These are phyloP conservation scores for Odobenus rosmarus DNA, from an alignment of 2,113 vertebrate species.

Conservation along the genomic window DNA sequence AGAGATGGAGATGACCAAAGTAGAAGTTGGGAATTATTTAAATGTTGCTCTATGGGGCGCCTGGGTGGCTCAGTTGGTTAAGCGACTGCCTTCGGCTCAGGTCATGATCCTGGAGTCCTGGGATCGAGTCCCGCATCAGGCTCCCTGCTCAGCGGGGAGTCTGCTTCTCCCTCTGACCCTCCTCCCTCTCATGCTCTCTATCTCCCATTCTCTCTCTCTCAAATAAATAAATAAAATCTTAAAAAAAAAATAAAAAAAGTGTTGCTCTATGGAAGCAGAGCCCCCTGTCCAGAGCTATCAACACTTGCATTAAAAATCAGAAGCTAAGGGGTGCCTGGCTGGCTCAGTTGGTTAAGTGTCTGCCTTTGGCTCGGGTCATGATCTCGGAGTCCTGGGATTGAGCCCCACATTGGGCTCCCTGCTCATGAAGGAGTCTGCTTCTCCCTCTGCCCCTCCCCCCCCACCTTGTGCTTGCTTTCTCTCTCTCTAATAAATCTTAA, in stretches of 20 bases:
- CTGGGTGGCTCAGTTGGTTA: no score
- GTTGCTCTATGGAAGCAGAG: background rate
- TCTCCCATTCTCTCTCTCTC: no score
- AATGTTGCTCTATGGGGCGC: background rate
- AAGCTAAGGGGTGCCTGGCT: background rate
- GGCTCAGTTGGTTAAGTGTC: background rate
- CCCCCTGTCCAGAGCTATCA: background rate
- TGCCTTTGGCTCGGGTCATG: background rate
- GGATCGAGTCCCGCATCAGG: no score
- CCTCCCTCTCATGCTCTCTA: no score
- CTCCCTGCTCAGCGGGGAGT: no score
- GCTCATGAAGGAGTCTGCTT: background rate
- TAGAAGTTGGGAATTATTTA: background rate
- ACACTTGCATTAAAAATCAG: slow-evolving; percentile 13
- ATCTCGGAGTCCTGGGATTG: background rate
- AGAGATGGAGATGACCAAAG: slow-evolving; percentile 17
- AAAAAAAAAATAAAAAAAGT: no score
- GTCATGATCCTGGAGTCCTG: no score
- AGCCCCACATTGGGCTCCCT: background rate
- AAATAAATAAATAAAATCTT: no score
- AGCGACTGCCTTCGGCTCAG: no score
- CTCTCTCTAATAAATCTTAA: background rate
- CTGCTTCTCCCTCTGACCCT: no score
- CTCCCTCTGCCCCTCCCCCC: background rate
- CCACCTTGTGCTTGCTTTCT: background rate